Percentiles rank a stretch among this genome's conserved stretches.
Evolutionary conservation across 2,113 vertebrate genomes (phyloP).

Genomic region (Thalassarche chlororhynchos): DNA sequence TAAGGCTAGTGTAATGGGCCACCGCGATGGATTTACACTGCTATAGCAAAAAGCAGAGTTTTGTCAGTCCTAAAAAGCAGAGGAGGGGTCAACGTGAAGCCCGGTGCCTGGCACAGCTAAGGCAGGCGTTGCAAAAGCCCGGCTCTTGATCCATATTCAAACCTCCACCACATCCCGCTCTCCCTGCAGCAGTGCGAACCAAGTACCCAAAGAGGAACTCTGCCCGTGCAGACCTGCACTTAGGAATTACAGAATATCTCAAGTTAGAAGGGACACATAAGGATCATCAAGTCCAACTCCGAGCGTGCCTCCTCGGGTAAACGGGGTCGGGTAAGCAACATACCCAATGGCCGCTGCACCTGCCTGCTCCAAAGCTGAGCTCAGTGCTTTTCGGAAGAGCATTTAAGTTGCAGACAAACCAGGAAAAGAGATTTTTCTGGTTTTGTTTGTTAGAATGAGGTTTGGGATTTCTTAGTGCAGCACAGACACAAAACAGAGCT

Average conservation of each 20-base stretch:
- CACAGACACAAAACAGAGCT: not conserved
- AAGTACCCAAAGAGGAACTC: fast-evolving
- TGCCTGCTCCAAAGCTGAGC: not conserved
- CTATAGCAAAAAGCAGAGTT: not conserved
- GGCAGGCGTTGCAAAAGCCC: not conserved
- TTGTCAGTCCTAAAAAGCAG: not conserved
- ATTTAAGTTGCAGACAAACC: not conserved
- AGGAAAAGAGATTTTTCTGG: not conserved
- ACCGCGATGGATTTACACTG: not conserved
- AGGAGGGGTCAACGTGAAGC: not conserved
- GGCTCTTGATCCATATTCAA: not conserved
- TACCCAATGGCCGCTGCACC: fast-evolving
- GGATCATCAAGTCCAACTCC: not conserved
- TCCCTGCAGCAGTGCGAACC: not conserved
- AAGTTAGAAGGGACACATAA: not conserved
- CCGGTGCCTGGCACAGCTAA: not conserved
- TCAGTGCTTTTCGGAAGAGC: not conserved
- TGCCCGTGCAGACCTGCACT: not conserved
- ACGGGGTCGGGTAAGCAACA: not conserved
- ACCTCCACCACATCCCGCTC: not conserved
- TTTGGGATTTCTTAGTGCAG: not conserved
- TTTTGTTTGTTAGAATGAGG: not conserved
- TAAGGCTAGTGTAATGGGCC: not conserved
- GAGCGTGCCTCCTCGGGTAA: fast-evolving
- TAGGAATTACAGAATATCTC: not conserved